Evolutionary conservation across 2,888 invertebrate genomes (phyloP), one percentile per base, ranked within the genome.

Genomic region (Drosophila prostipennis): DNA sequence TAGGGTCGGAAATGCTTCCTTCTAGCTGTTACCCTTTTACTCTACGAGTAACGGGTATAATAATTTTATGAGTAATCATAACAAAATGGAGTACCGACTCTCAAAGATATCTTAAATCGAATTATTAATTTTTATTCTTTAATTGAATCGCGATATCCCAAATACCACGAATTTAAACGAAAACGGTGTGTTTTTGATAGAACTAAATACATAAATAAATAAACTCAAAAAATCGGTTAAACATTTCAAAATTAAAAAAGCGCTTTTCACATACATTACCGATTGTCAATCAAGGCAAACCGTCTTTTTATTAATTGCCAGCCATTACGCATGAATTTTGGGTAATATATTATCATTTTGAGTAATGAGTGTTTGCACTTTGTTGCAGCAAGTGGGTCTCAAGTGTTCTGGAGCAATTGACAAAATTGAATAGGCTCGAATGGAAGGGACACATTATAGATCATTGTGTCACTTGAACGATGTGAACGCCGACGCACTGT

Each of bases 401-500:
- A n/a, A 43, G 42, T 63, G 48, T 19, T 42, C 14, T 32, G 16
- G 48, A 48, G 74, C 69, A 74, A 70, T 67, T 49, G 46, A 53
- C 74, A 60, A 72, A 72, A 71, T 40, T 52, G 67, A 61, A 78
- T 64, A 23, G 32, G 40, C 11, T 78, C 59, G 71, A 78, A 69
- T 73, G 63, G 72, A 76, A 64, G 70, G 75, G 68, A 75, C 68
- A 74, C 73, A 75, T 76, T 79, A 80, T 79, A 63, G 75, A 77
- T 74, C 75, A 82, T 73, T 75, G 77, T 82, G 75, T 46, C 83
- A 80, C 72, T 77, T 79, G 81, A 78, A 60, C 57, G 69, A 68
- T 73, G 67, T 34, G 40, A 13, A 29, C 56, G 72, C 79, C 87
- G 87, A 76, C 87, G 67, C 67, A 57, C 65, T 80, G 91, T 90